These are phyloP conservation scores for Phrynocephalus guinanensis DNA, from an alignment of 2,797 vertebrate species.

Conservation along the genomic window DNA sequence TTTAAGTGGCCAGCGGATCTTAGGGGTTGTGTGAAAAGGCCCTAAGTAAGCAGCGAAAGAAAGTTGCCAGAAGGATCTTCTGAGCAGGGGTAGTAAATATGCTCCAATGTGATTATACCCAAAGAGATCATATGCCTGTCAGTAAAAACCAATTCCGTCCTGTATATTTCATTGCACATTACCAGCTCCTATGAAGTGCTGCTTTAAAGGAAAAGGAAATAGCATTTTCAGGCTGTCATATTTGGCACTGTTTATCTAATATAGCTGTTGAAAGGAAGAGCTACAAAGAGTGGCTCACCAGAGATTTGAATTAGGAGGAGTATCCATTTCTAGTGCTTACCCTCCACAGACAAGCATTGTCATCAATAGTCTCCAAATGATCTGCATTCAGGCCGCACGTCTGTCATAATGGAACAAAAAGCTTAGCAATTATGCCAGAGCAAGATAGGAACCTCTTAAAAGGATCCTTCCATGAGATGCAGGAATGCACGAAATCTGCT, in stretches of 20 bases:
- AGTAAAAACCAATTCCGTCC: conserved; percentile 16
- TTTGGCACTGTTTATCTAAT: conserved; percentile 28
- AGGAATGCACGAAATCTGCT: conserved; percentile 16
- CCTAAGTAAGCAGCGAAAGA: conserved; percentile 23
- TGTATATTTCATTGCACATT: conserved; percentile 27
- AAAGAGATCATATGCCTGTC: conserved; percentile 18
- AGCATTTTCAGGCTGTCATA: conserved; percentile 5
- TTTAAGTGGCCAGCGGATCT: no score
- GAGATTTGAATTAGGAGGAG: conserved; percentile 26
- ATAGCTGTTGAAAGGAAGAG: conserved; percentile 24
- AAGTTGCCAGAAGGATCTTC: conserved; percentile 14
- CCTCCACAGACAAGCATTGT: conserved; percentile 13
- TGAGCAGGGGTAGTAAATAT: conserved; percentile 24
- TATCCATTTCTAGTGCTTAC: conserved; percentile 23
- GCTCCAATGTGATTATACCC: conserved; percentile 3
- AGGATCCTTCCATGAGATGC: neutral
- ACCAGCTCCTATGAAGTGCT: neutral
- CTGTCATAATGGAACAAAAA: conserved; percentile 6
- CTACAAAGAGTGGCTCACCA: conserved; percentile 6
- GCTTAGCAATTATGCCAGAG: conserved; percentile 8
- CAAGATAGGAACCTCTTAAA: conserved; percentile 17
- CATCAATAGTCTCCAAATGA: conserved; percentile 28
- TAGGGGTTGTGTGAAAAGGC: no score
- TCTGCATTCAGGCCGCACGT: neutral
- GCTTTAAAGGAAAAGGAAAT: conserved; percentile 14